A percentile compares a stretch with the other conserved stretches of the same genome.
These are phyloP conservation scores for Alectoris magna DNA, from an alignment of 2,797 vertebrate genomes.

Conservation along the genomic window DNA sequence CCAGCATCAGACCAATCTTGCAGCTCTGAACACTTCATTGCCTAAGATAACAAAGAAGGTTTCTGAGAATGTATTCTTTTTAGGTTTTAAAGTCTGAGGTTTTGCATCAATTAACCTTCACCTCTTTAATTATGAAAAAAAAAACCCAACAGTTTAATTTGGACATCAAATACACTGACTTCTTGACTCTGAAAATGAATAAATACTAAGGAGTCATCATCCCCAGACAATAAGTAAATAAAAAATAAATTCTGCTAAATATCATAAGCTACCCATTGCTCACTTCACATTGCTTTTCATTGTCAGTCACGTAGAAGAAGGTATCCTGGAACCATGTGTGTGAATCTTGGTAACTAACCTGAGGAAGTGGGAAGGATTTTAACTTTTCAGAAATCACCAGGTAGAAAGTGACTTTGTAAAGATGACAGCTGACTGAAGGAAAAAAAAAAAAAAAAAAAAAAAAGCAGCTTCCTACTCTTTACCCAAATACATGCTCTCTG, in stretches of 20 bases:
- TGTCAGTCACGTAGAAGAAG: neutral
- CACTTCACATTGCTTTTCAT: neutral
- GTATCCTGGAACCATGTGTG: neutral
- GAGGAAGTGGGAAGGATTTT: slow-evolving; percentile 40
- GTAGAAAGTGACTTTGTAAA: slow-evolving; percentile 19
- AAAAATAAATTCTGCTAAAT: neutral
- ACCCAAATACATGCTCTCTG: neutral
- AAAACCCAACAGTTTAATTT: neutral
- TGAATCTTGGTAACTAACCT: slow-evolving; percentile 9
- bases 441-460: neutral
- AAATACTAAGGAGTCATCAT: neutral
- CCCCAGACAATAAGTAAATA: neutral
- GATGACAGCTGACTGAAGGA: slow-evolving; percentile 19
- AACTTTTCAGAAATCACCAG: neutral
- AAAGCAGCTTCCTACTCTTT: slow-evolving; percentile 31
- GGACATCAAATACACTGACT: neutral
- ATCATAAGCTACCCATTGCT: neutral
- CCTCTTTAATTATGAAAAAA: neutral
- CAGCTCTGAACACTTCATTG: neutral
- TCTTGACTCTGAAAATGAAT: neutral
- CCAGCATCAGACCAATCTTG: neutral
- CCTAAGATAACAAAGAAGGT: neutral
- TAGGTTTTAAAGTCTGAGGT: neutral
- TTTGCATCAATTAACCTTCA: neutral
- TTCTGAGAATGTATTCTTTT: neutral